These are phyloP conservation scores for Syngnathus rostellatus DNA, from an alignment of 2,797 vertebrate genomes.

Conservation along the genomic window DNA sequence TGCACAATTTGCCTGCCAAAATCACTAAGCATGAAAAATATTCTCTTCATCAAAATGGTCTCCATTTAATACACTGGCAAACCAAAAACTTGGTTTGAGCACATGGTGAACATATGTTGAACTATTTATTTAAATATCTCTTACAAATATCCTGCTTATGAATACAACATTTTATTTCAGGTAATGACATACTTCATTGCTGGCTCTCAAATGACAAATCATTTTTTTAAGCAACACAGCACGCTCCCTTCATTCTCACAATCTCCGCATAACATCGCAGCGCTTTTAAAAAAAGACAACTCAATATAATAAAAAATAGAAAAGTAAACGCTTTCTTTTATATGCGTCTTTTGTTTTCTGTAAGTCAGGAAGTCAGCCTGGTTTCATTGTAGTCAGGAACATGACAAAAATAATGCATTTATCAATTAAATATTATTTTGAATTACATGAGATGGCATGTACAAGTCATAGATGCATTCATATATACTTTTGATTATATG, in stretches of 20 bases:
- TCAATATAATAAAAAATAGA: conserved; percentile 29
- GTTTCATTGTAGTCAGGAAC: conserved; percentile 21
- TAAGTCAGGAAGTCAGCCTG: conserved; percentile 45
- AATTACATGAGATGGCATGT: not conserved
- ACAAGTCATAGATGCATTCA: not conserved
- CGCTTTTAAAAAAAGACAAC: conserved; percentile 30
- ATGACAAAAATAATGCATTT: conserved; percentile 7
- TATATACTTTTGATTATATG: not conserved
- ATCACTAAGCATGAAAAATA: conserved; percentile 37
- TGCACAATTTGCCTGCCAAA: conserved; percentile 25
- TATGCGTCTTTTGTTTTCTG: conserved; percentile 8
- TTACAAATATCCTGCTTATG: conserved; percentile 46
- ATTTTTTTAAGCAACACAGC: conserved; percentile 27
- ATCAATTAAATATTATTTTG: conserved; percentile 10
- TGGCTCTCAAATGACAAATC: conserved; percentile 29
- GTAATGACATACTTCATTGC: conserved; percentile 28
- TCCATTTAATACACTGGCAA: conserved; percentile 38
- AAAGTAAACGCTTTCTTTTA: conserved; percentile 16
- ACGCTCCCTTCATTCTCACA: conserved; percentile 55
- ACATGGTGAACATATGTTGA: conserved; percentile 12
- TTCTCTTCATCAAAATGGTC: conserved; percentile 33
- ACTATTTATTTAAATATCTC: conserved; percentile 48
- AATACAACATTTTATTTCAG: conserved; percentile 52
- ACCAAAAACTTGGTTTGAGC: conserved; percentile 25
- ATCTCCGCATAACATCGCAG: conserved; percentile 14